A percentile compares a stretch with the other conserved stretches of the same genome.
Conservation (phyloP, 1,140 invertebrate species). For the Agrypnia vestita region DNA sequence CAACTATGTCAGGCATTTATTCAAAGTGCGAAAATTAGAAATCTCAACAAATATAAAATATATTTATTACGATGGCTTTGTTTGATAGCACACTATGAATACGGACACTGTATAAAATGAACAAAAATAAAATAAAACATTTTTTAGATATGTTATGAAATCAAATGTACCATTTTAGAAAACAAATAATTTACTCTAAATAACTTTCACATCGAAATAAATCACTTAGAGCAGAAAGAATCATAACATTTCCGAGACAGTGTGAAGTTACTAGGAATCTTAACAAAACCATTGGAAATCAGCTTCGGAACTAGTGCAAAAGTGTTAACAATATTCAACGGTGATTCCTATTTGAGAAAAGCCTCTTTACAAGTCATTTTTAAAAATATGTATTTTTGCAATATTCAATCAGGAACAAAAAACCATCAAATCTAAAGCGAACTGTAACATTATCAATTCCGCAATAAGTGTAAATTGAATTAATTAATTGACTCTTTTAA, state of each 20-base stretch:
- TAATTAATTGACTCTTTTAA: constrained; percentile 27
- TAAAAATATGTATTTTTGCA: neutral
- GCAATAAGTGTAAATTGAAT: neutral
- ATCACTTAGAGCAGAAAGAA: constrained; percentile 14
- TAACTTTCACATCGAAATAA: neutral
- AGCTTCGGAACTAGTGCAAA: constrained; percentile 17
- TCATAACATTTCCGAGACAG: constrained; percentile 1
- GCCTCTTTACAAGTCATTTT: neutral
- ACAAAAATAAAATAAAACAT: constrained; percentile 47
- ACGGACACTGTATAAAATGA: constrained; percentile 52
- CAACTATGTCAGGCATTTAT: constrained; percentile 61
- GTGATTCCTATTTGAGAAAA: constrained; percentile 26
- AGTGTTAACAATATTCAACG: constrained; percentile 20
- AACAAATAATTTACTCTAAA: constrained; percentile 12
- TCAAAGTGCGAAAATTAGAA: constrained; percentile 60
- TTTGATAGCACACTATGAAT: constrained; percentile 59
- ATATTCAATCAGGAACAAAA: neutral
- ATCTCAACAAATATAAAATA: constrained; percentile 57
- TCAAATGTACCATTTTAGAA: constrained; percentile 43
- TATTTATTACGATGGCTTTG: constrained; percentile 48
- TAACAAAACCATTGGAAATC: neutral
- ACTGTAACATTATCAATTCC: constrained; percentile 28
- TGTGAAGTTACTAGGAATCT: neutral
- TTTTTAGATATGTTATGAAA: neutral
- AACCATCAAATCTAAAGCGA: constrained; percentile 6